These are phyloP conservation scores for Pomatorhinus ruficollis DNA, from an alignment of 2,113 vertebrate genomes.

Conservation along the genomic window DNA sequence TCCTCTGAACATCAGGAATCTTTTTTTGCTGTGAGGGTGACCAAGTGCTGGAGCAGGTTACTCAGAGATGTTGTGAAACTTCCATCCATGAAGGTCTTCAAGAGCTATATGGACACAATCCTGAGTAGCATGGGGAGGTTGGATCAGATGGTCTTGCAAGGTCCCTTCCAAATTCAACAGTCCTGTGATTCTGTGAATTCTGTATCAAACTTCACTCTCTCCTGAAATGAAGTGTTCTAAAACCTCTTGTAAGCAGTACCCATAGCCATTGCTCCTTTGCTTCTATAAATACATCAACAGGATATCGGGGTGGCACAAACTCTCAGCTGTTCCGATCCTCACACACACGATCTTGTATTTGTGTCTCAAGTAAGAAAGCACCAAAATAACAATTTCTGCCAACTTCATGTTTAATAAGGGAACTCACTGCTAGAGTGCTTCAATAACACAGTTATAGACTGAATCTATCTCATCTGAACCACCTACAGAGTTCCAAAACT, in stretches of 20 bases:
- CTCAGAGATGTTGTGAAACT: no score
- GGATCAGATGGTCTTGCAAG: not conserved
- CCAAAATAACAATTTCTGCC: not conserved
- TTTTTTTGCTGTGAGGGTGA: no score
- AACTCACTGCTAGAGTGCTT: not conserved
- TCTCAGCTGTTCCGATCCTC: not conserved
- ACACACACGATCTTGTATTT: not conserved
- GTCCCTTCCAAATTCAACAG: not conserved
- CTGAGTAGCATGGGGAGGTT: no score
- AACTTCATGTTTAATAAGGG: not conserved
- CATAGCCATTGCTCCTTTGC: not conserved
- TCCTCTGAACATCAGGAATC: no score
- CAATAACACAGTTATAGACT: not conserved
- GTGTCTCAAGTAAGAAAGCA: not conserved
- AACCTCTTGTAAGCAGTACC: not conserved
- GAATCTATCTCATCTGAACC: not conserved
- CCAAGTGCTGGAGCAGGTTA: no score
- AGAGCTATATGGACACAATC: no score
- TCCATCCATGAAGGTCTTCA: no score
- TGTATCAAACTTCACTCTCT: not conserved
- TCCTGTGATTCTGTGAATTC: not conserved
- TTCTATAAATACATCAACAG: not conserved
- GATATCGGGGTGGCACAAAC: rapidly evolving
- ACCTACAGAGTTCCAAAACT: not conserved
- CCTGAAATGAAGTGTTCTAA: not conserved